Percentiles rank a stretch among this genome's conserved stretches.
Conservation (phyloP, 2,113 vertebrate genomes). For the Myotis yumanensis region DNA sequence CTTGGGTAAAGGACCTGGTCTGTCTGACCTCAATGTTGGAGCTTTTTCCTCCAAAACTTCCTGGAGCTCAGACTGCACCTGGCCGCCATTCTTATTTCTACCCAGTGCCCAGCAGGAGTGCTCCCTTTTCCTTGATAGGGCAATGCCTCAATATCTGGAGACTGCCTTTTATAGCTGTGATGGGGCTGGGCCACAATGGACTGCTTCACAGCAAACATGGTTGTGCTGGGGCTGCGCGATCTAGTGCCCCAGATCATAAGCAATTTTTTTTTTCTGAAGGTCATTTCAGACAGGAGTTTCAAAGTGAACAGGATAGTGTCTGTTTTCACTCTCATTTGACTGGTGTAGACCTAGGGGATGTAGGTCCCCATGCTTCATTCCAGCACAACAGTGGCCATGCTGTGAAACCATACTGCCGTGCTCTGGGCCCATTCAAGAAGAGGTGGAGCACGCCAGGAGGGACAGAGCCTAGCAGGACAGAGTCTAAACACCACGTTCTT, state of each 20-base stretch:
- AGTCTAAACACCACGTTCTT: neutral
- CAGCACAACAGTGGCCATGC: neutral
- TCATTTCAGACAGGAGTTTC: slow-evolving; percentile 53
- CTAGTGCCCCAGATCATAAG: neutral
- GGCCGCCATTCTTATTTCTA: slow-evolving; percentile 30
- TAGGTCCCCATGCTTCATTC: neutral
- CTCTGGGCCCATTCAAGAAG: neutral
- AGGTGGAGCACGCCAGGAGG: neutral
- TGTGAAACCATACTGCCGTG: neutral
- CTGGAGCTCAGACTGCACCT: neutral
- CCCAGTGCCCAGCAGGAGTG: neutral
- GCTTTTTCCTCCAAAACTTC: neutral
- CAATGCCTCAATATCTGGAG: neutral
- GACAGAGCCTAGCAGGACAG: neutral
- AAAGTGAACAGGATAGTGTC: neutral
- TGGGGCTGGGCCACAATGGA: neutral
- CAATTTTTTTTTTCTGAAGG: neutral
- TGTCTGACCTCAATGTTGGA: neutral
- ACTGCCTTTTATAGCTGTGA: neutral
- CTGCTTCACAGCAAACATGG: neutral
- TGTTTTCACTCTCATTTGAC: slow-evolving; percentile 2
- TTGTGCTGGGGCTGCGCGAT: neutral
- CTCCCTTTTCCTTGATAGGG: neutral
- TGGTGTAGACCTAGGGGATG: neutral
- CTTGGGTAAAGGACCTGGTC: neutral